These are phyloP conservation scores for Aselliscus stoliczkanus DNA, from an alignment of 2,797 vertebrate species.

Conservation along the genomic window DNA sequence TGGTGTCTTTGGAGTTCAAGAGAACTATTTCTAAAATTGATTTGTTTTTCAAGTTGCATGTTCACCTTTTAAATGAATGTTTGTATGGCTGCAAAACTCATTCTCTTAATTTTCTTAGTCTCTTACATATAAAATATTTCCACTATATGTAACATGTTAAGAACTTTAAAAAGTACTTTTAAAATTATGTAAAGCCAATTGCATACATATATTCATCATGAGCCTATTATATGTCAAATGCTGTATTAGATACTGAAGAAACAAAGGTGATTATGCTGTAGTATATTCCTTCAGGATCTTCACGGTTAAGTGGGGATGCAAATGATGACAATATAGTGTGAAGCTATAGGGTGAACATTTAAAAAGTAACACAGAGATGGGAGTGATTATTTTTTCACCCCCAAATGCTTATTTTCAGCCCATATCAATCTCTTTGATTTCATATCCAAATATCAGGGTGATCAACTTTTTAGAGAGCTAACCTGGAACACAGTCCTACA, in stretches of 20 bases:
- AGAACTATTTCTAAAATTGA: conserved; percentile 20
- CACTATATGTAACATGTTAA: background rate
- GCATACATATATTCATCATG: background rate
- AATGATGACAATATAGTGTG: background rate
- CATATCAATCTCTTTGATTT: background rate
- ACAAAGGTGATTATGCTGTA: background rate
- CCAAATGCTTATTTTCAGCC: background rate
- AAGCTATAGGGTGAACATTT: background rate
- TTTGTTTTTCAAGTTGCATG: background rate
- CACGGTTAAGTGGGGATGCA: background rate
- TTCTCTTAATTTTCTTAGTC: background rate
- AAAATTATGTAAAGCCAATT: background rate
- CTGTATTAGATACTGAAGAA: background rate
- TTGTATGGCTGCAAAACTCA: background rate
- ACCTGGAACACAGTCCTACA: background rate
- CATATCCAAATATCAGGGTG: background rate
- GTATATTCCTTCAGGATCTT: background rate
- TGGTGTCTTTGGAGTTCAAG: too few species aligned
- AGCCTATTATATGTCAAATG: background rate
- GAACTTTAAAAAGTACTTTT: background rate
- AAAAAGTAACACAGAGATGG: background rate
- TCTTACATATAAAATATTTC: background rate
- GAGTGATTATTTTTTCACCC: background rate
- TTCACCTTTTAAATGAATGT: conserved; percentile 20
- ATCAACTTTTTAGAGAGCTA: background rate